phyloP scores from a whole-genome alignment of 2,113 vertebrate genomes.

The Telmatochromis brachygnathus region DNA sequence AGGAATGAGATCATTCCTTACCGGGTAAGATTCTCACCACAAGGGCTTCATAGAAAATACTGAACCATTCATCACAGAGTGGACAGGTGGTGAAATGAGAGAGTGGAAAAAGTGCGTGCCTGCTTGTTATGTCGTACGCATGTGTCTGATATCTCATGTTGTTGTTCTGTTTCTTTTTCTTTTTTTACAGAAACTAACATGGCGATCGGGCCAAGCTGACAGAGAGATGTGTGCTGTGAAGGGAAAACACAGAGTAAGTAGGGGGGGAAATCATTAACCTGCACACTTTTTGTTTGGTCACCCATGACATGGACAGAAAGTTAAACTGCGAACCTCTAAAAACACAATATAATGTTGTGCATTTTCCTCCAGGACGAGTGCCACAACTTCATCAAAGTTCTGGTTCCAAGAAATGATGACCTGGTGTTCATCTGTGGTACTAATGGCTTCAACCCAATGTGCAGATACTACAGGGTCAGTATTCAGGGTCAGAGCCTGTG shows the following conservation, averaged over 20 bases:
- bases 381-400: constrained; percentile 99
- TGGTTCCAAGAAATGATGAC: constrained; percentile 95
- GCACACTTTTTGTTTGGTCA: background rate
- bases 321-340: background rate
- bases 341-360: background rate
- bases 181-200: constrained; percentile 85
- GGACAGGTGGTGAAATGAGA: constrained; percentile 46
- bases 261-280: background rate
- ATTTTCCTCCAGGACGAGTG: constrained; percentile 85
- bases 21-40: constrained; percentile 76
- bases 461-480: constrained; percentile 94
- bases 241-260: constrained; percentile 92
- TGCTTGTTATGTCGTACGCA: background rate
- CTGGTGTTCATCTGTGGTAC: constrained; percentile 97
- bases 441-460: constrained; percentile 97
- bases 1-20: constrained; percentile 91
- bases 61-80: constrained; percentile 37
- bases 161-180: background rate
- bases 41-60: constrained; percentile 29
- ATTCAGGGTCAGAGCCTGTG: background rate
- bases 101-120: constrained; percentile 1
- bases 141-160: constrained; percentile 4
- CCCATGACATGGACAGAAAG: background rate
- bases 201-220: constrained; percentile 91
- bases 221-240: constrained; percentile 94